Evolutionary conservation across 2,888 invertebrate genomes (phyloP).

Genomic region (Amphipyra berbera): DNA sequence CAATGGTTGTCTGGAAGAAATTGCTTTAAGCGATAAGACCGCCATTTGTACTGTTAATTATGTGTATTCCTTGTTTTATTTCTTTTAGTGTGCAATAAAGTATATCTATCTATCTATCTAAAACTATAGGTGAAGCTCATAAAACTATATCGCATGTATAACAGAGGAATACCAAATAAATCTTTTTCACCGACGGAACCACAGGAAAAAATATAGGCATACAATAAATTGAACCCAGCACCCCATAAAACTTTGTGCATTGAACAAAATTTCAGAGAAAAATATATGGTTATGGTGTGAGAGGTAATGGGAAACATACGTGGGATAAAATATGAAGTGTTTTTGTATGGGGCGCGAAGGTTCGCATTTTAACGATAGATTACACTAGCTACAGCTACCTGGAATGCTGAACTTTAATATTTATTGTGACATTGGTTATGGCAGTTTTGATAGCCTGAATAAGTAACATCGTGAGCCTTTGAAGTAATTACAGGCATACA

Average conservation of each 20-base stretch:
- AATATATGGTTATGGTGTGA: conserved; percentile 55
- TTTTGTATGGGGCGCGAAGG: conserved; percentile 46
- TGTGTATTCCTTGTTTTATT: too few species aligned
- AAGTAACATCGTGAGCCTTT: too few species aligned
- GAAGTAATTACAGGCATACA: too few species aligned
- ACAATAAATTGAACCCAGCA: conserved; percentile 50
- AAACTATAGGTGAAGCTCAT: too few species aligned
- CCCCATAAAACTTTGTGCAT: conserved; percentile 56
- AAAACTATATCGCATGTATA: neutral
- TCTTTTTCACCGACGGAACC: conserved; percentile 31
- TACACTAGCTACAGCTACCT: conserved; percentile 24
- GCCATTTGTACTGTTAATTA: too few species aligned
- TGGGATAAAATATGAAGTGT: conserved; percentile 54
- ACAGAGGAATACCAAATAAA: conserved; percentile 16
- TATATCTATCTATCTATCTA: too few species aligned
- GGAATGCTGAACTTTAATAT: conserved; percentile 15
- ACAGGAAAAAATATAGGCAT: conserved; percentile 32
- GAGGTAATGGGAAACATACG: conserved; percentile 55
- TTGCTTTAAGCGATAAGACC: too few species aligned
- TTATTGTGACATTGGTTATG: conserved; percentile 4
- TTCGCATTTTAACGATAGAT: conserved; percentile 38
- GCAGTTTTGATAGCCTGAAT: too few species aligned
- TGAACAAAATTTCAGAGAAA: conserved; percentile 54
- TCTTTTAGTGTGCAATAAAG: too few species aligned
- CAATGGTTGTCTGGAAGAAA: too few species aligned